Base-by-base conservation (phyloP, 2,888 invertebrate genomes). In the Ormyrus pomaceus region DNA sequence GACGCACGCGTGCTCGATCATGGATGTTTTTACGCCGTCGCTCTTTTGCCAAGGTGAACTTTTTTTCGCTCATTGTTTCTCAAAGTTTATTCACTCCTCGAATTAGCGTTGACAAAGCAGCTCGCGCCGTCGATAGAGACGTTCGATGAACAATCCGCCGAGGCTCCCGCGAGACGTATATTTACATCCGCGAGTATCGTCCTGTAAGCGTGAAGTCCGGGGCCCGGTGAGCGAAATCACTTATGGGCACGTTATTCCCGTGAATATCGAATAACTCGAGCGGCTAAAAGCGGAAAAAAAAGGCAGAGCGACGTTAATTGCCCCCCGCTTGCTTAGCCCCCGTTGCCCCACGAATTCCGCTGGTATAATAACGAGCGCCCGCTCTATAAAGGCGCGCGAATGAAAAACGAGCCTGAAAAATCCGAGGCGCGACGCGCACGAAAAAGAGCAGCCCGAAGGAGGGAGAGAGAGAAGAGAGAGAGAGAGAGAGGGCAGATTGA, bases 321-420 rank as follows among this genome's bases (percentile, higher is more conserved):
- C 69, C 55, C 66, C 66, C 58, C 46, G 48, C 6, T 34, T 13
- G 34, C 45, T 19, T 48, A 50, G 13, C 10, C 10, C 11, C 45
- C 56, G 48, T 2, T 19, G 11, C 61, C 55, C 55, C 56, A 64
- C 62, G 62, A 59, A 59, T 75, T 66, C 77, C 56, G 11, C 70
- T 48, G 34, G 34, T 4, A 34, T 72, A 77, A 64, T 64, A 70
- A 77, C 69, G 70, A 77, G 62, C 34, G 34, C 34, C 34, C 34
- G 34, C 64, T 48, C 45, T 19, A 65, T 59, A 64, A 75, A 65
- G 70, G 55, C 62, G 69, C 50, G 69, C 34, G 66, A 76, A 72
- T 72, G 75, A 76, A 80, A 80, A 80, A 71, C 74, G 69, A 69
- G 53, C 73, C n/a, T 58, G 73, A 77, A 80, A 80, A 80, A 77